A percentile compares a stretch with the other conserved stretches of the same genome.
Evolutionary conservation across 2,113 vertebrate genomes (phyloP).

Genomic region (Coturnix japonica): DNA sequence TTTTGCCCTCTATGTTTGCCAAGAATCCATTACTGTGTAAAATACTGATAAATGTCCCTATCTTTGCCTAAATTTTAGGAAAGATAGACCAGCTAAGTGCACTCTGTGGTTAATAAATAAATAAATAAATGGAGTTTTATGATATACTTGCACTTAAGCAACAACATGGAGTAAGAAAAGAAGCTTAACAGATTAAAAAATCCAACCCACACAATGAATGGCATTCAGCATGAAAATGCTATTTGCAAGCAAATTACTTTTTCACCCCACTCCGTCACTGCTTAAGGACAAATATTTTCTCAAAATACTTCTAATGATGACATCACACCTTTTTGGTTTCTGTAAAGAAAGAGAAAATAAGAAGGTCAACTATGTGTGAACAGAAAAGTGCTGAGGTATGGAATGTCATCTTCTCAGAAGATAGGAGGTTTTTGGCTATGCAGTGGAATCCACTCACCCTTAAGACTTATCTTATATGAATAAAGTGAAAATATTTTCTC

Average conservation of each 20-base stretch:
- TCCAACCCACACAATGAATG: not conserved
- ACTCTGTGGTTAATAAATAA: not conserved
- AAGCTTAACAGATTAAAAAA: not conserved
- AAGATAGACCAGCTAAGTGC: not conserved
- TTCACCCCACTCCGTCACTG: not conserved
- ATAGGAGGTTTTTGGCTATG: not conserved
- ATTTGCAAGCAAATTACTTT: not conserved
- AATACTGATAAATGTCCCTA: not conserved
- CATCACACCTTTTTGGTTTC: not conserved
- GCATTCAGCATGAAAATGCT: not conserved
- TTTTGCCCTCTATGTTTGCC: not conserved
- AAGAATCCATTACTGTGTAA: not conserved
- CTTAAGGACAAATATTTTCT: not conserved
- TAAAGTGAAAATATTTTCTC: not conserved
- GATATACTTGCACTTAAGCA: not conserved
- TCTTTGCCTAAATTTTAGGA: not conserved
- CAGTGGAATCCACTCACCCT: not conserved
- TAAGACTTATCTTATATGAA: not conserved
- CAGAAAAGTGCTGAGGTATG: accelerated
- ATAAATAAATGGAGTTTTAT: not conserved
- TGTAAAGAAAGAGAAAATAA: not conserved
- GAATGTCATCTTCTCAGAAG: not conserved
- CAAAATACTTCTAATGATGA: not conserved
- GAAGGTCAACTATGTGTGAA: accelerated
- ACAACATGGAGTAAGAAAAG: not conserved